Percentiles rank a stretch among this genome's conserved stretches.
These are phyloP conservation scores for Gobio occitaniae DNA, from an alignment of 2,797 vertebrate species.

Conservation along the genomic window DNA sequence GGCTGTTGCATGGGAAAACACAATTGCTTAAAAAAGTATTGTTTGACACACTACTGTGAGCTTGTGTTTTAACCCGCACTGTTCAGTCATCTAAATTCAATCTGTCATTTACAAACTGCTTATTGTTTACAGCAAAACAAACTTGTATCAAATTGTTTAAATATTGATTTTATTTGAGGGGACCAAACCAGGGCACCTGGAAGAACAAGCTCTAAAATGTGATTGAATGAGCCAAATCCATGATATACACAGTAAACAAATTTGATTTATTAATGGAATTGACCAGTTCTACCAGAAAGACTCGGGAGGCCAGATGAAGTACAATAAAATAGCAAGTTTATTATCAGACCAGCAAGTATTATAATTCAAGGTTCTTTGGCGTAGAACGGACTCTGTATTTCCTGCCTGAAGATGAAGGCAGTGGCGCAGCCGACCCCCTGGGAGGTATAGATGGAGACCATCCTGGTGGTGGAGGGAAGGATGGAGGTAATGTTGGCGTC, in stretches of 20 bases:
- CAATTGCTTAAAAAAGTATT: background rate
- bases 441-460: too few species aligned
- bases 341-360: too few species aligned
- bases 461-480: too few species aligned
- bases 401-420: too few species aligned
- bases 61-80: background rate
- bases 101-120: conserved; percentile 8
- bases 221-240: background rate
- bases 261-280: background rate
- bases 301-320: too few species aligned
- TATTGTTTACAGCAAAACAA: conserved; percentile 8
- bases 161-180: background rate
- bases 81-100: conserved; percentile 21
- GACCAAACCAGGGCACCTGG: background rate
- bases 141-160: background rate
- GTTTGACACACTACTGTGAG: conserved; percentile 20
- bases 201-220: background rate
- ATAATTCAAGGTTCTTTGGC: too few species aligned
- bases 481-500: too few species aligned
- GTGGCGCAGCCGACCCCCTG: too few species aligned
- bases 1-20: conserved; percentile 3
- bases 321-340: too few species aligned
- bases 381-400: too few species aligned
- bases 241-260: background rate
- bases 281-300: background rate